Evolutionary conservation across 2,888 invertebrate species (phyloP).

Genomic region (Acanthosoma haemorrhoidale): DNA sequence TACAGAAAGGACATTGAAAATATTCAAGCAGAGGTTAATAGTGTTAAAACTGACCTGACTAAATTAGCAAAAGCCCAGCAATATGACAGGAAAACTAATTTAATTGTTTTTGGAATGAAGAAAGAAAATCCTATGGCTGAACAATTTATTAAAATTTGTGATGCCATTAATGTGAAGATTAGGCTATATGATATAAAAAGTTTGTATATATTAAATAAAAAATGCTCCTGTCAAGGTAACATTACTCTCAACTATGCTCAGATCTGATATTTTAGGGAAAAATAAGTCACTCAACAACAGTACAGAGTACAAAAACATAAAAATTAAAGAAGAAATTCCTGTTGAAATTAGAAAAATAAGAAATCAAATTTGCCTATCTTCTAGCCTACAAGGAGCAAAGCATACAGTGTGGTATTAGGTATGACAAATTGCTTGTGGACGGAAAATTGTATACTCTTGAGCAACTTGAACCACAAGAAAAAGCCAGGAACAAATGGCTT

Average conservation of each 20-base stretch:
- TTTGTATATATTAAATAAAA: background rate
- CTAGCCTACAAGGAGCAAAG: background rate
- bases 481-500: background rate
- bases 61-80: background rate
- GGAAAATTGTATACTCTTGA: background rate
- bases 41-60: background rate
- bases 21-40: background rate
- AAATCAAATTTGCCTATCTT: background rate
- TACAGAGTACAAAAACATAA: background rate
- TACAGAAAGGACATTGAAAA: background rate
- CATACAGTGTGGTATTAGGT: background rate
- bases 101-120: background rate
- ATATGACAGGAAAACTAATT: background rate
- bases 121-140: too few relatives aligned
- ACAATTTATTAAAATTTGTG: background rate
- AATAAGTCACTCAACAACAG: background rate
- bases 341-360: background rate
- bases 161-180: background rate
- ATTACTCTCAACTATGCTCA: background rate
- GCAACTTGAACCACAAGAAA: background rate
- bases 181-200: background rate
- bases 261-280: background rate
- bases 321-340: background rate
- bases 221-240: too few relatives aligned
- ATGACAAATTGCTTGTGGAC: background rate